Evolutionary conservation across 2,113 vertebrate species (phyloP).

Genomic region (Craseonycteris thonglongyai): DNA sequence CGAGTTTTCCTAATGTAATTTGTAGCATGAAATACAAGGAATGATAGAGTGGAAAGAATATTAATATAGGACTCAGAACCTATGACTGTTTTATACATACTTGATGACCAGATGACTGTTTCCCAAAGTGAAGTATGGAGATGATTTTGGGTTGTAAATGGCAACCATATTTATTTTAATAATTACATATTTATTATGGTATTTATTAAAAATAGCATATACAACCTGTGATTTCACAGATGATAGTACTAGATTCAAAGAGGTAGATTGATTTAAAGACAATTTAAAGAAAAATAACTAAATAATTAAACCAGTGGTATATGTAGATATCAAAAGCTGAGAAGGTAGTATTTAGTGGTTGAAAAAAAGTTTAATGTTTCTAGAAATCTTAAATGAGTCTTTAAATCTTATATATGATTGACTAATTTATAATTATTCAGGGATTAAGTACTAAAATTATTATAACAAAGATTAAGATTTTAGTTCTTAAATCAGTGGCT

Average conservation of each 20-base stretch:
- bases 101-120: not conserved
- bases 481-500: not conserved
- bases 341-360: not conserved
- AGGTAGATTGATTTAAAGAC: not conserved
- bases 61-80: not conserved
- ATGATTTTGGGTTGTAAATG: not conserved
- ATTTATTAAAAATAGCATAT: not conserved
- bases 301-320: not conserved
- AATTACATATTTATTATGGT: not conserved
- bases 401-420: not conserved
- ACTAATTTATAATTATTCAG: not conserved
- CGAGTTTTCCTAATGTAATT: not conserved
- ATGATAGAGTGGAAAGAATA: not conserved
- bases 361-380: conserved; percentile 8
- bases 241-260: not conserved
- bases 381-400: not conserved
- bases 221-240: not conserved
- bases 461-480: not conserved
- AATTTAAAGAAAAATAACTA: conserved; percentile 22
- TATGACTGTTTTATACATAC: not conserved
- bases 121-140: not conserved
- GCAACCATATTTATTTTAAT: not conserved
- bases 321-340: not conserved
- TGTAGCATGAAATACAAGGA: not conserved
- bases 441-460: not conserved